A percentile compares a stretch with the other conserved stretches of the same genome.
phyloP scores from a whole-genome alignment of 1,140 invertebrate genomes.

The Aphaenogaster rudis region DNA sequence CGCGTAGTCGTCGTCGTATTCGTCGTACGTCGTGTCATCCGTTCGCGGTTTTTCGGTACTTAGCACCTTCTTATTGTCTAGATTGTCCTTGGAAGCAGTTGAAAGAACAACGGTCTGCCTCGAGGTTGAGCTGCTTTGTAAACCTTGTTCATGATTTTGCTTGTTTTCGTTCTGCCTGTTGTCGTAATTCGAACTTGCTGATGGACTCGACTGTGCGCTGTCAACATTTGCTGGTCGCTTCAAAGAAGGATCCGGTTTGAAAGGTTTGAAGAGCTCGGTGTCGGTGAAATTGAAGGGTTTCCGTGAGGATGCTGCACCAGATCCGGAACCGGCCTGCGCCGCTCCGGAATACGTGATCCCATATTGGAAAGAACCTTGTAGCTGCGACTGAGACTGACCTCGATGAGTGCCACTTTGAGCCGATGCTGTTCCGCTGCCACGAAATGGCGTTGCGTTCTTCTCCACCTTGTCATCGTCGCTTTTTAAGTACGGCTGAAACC shows the following conservation, averaged over 20 bases:
- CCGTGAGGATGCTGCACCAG: slow-evolving; percentile 83
- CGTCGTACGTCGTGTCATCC: slow-evolving; percentile 71
- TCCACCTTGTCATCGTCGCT: slow-evolving; percentile 86
- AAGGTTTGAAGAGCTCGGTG: slow-evolving; percentile 79
- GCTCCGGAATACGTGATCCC: slow-evolving; percentile 93
- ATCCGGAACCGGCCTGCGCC: slow-evolving; percentile 93
- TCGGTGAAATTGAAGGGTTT: slow-evolving; percentile 84
- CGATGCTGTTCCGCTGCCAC: slow-evolving; percentile 92
- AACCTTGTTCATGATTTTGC: slow-evolving; percentile 86
- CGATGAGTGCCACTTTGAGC: slow-evolving; percentile 91
- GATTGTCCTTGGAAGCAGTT: slow-evolving; percentile 34
- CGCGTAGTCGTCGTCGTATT: slow-evolving; percentile 84
- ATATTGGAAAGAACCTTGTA: slow-evolving; percentile 92
- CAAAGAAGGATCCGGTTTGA: slow-evolving; percentile 81
- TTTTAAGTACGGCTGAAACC: slow-evolving; percentile 92
- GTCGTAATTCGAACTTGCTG: slow-evolving; percentile 80
- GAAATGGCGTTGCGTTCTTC: slow-evolving; percentile 87
- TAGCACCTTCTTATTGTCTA: slow-evolving; percentile 23
- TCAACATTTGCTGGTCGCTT: slow-evolving; percentile 85
- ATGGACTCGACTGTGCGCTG: slow-evolving; percentile 1
- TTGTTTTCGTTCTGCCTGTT: slow-evolving; percentile 81
- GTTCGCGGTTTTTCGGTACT: slow-evolving; percentile 43
- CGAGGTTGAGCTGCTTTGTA: slow-evolving; percentile 81
- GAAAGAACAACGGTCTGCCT: slow-evolving; percentile 70
- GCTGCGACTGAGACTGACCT: slow-evolving; percentile 93